phyloP scores from a whole-genome alignment of 92 coral and sea anemone genomes.

The Parazoanthus atlanticus region DNA sequence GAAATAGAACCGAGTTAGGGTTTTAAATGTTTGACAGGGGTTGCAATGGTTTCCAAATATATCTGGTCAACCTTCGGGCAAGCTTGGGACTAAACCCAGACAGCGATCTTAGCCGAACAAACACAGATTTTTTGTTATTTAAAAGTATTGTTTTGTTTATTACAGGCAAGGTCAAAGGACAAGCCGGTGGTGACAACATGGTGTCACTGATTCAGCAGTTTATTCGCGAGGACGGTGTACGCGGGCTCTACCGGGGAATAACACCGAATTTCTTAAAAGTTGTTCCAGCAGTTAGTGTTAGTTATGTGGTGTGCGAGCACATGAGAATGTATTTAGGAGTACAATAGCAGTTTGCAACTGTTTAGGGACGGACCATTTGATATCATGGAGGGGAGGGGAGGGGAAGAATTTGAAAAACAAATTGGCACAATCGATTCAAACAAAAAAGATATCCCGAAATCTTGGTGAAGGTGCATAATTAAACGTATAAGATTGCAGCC shows the following conservation, averaged over 20 bases:
- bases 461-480: no score
- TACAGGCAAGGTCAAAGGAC: conserved; percentile 12
- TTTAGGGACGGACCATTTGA: neutral
- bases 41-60: no score
- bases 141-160: neutral
- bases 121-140: neutral
- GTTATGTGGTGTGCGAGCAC: conserved; percentile 41
- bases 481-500: no score
- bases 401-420: neutral
- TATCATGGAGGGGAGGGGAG: neutral
- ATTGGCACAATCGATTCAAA: neutral
- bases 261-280: conserved; percentile 64
- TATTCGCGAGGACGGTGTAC: conserved; percentile 53
- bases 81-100: neutral
- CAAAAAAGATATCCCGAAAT: neutral
- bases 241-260: conserved; percentile 60
- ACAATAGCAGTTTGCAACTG: neutral
- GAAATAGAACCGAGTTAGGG: no score
- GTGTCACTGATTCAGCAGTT: conserved; percentile 33
- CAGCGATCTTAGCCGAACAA: neutral
- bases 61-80: neutral
- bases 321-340: conserved; percentile 36
- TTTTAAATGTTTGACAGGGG: no score
- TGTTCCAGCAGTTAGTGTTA: conserved; percentile 63
- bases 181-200: conserved; percentile 37